A percentile compares a stretch with the other conserved stretches of the same genome.
phyloP scores from a whole-genome alignment of 1,140 invertebrate species.

The Aphelinus atriplicis region DNA sequence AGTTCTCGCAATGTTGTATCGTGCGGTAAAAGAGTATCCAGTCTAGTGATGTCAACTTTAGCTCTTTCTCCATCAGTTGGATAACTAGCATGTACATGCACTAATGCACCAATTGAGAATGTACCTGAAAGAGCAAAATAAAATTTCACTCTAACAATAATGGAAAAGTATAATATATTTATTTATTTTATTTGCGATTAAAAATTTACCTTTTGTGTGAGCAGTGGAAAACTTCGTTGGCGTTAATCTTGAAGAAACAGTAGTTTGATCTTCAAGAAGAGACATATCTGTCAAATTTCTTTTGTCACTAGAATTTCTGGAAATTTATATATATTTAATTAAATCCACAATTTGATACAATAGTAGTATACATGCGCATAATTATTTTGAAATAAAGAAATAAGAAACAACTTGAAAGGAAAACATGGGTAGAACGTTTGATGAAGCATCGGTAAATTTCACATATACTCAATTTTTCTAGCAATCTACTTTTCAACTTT shows the following conservation, averaged over 20 bases:
- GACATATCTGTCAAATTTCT: slow-evolving; percentile 58
- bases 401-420: not conserved
- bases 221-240: slow-evolving; percentile 82
- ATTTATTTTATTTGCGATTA: not conserved
- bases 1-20: slow-evolving; percentile 75
- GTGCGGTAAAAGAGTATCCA: slow-evolving; percentile 69
- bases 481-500: slow-evolving; percentile 42
- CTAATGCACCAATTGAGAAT: slow-evolving; percentile 74
- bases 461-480: slow-evolving; percentile 40
- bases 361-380: not conserved
- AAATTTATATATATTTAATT: slow-evolving; percentile 39
- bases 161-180: not conserved
- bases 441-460: not conserved
- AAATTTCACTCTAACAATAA: slow-evolving; percentile 7
- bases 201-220: slow-evolving; percentile 73
- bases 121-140: slow-evolving; percentile 60
- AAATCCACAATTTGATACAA: not conserved
- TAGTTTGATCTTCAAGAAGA: slow-evolving; percentile 70
- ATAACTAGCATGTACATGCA: slow-evolving; percentile 77
- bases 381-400: not conserved
- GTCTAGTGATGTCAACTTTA: slow-evolving; percentile 75
- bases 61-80: slow-evolving; percentile 80
- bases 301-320: slow-evolving; percentile 60
- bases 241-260: slow-evolving; percentile 76
- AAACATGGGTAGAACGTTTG: too few species aligned